These are phyloP conservation scores for Nycteola revayana DNA, from an alignment of 2,888 invertebrate genomes.

Conservation along the genomic window DNA sequence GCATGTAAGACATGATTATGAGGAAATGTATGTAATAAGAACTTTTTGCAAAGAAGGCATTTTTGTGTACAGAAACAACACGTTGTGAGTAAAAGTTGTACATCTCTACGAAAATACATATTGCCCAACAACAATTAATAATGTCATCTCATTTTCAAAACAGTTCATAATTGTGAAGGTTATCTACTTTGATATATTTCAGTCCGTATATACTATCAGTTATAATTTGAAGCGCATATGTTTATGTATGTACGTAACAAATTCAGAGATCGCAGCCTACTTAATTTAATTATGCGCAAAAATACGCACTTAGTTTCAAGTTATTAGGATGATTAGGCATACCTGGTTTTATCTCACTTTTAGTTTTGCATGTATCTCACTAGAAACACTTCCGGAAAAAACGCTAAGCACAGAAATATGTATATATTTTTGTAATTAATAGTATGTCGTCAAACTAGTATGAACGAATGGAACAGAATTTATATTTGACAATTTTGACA, in stretches of 20 bases:
- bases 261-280: conserved; percentile 3
- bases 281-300: conserved; percentile 23
- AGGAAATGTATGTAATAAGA: too few species aligned
- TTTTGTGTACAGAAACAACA: too few species aligned
- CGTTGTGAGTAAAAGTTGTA: too few species aligned
- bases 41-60: too few species aligned
- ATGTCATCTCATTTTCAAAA: conserved; percentile 2
- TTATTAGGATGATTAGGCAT: conserved; percentile 8
- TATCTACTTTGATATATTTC: conserved; percentile 9
- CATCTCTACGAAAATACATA: too few species aligned
- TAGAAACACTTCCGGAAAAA: conserved; percentile 13
- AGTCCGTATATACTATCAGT: conserved; percentile 1
- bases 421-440: conserved; percentile 6
- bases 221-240: conserved; percentile 18
- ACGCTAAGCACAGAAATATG: conserved; percentile 7
- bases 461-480: too few species aligned
- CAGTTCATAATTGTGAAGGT: conserved; percentile 2
- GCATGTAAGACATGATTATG: too few species aligned
- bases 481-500: too few species aligned
- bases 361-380: conserved; percentile 10
- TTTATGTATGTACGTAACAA: conserved; percentile 25
- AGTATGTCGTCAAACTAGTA: too few species aligned
- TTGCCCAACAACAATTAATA: too few species aligned
- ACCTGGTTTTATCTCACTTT: conserved; percentile 14
- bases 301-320: not conserved